Conservation (phyloP, 1,140 invertebrate species). For the Polypedilum pembai region DNA sequence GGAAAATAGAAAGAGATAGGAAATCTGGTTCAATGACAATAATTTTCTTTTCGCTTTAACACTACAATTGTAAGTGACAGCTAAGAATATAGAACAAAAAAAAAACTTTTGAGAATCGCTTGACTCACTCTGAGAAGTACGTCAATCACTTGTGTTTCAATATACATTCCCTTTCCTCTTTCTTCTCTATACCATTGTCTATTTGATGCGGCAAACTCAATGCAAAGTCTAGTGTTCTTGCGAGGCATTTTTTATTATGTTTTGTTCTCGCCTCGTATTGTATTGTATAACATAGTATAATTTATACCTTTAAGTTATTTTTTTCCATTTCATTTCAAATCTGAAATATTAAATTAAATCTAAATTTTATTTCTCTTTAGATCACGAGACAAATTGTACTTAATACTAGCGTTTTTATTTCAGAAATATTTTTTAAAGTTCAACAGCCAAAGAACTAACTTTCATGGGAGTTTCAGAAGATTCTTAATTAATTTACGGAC, state of each 20-base stretch:
- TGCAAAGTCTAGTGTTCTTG: background rate
- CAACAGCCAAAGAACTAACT: too few relatives aligned
- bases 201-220: background rate
- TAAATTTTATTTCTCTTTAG: background rate
- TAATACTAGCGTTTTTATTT: background rate
- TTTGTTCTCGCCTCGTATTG: background rate
- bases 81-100: background rate
- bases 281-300: too few relatives aligned
- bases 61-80: background rate
- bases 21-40: conserved; percentile 5
- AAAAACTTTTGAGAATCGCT: background rate
- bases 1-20: background rate
- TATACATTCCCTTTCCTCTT: background rate
- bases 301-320: too few relatives aligned
- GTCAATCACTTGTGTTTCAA: background rate
- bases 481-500: conserved; percentile 13
- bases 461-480: background rate
- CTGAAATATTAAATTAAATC: too few relatives aligned
- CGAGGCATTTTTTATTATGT: background rate
- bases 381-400: background rate
- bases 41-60: background rate
- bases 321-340: too few relatives aligned
- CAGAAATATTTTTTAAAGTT: too few relatives aligned
- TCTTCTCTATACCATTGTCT: background rate
- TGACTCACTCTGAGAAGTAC: background rate